phyloP scores from a whole-genome alignment of 2,113 vertebrate species.

The Gallinago jamesoni region DNA sequence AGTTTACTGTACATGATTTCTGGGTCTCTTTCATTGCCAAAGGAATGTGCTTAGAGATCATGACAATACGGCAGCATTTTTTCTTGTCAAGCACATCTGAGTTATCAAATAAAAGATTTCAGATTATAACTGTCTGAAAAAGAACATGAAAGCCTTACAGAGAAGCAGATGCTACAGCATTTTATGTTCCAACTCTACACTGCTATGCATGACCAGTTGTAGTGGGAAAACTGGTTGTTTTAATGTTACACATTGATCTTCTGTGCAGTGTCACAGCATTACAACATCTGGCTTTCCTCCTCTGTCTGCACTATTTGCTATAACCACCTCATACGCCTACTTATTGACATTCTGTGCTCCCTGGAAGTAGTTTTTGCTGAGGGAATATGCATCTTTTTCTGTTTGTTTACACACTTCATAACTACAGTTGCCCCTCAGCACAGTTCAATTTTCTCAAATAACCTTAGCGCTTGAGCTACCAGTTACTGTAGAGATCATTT shows the following conservation, averaged over 20 bases:
- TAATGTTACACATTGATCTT: not conserved
- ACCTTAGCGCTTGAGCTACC: not conserved
- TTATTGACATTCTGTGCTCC: not conserved
- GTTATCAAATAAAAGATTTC: not conserved
- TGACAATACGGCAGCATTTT: not conserved
- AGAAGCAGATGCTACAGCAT: conserved; percentile 24
- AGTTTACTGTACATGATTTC: not conserved
- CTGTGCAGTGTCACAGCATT: not conserved
- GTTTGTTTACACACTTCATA: conserved; percentile 50
- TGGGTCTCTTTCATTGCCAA: not conserved
- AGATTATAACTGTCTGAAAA: not conserved
- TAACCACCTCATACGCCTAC: not conserved
- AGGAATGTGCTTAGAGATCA: not conserved
- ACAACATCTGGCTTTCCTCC: not conserved
- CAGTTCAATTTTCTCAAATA: conserved; percentile 44
- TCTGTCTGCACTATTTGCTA: not conserved
- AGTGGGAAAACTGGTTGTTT: not conserved
- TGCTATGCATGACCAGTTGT: not conserved
- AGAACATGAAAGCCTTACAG: not conserved
- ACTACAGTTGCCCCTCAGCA: conserved; percentile 3
- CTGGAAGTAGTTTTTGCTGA: not conserved
- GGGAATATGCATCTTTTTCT: conserved; percentile 7
- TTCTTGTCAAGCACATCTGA: not conserved
- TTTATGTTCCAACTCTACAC: not conserved
- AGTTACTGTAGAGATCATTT: conserved; percentile 6